Conservation (phyloP, 2,113 vertebrate species). For the Sapajus apella region DNA sequence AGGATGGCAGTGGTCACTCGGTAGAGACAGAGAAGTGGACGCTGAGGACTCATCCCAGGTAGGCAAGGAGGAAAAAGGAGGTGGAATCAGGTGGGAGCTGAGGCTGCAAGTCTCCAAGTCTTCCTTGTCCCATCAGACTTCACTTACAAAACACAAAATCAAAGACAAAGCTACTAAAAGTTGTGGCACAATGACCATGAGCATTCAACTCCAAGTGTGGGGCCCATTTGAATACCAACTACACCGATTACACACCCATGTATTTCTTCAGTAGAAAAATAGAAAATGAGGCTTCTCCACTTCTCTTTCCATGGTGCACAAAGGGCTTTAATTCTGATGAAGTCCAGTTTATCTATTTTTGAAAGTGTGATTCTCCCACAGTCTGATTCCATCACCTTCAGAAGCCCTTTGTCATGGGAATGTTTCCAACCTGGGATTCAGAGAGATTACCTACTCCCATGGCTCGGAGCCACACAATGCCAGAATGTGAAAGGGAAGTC, state of each 20-base stretch:
- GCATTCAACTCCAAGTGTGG: neutral
- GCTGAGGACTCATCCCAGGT: neutral
- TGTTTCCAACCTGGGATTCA: neutral
- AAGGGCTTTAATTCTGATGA: no score
- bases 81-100: neutral
- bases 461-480: neutral
- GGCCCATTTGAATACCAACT: neutral
- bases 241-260: accelerated
- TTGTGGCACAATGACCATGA: no score
- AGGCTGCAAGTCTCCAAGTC: accelerated
- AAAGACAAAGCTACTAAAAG: neutral
- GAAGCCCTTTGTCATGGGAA: neutral
- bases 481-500: neutral
- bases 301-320: neutral
- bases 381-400: neutral
- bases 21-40: neutral
- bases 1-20: neutral
- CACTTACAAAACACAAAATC: neutral
- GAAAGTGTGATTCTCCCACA: neutral
- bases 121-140: neutral
- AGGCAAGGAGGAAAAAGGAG: no score
- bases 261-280: neutral
- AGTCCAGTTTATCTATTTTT: no score
- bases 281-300: no score
- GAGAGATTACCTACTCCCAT: neutral